phyloP scores from a whole-genome alignment of 2,113 vertebrate species.

The Clarias gariepinus region DNA sequence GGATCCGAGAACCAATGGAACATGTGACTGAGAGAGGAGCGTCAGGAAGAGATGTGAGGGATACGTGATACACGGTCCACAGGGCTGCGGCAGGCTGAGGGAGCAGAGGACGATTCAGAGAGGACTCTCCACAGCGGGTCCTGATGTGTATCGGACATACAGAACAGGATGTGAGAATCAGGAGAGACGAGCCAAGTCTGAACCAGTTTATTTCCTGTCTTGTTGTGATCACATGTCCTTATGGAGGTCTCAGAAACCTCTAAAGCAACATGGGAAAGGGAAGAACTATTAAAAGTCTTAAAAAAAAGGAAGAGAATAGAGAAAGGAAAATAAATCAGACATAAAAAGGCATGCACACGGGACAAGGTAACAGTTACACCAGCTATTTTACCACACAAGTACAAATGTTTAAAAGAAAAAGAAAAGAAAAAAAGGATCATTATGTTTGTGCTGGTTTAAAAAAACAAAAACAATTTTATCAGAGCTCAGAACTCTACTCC shows the following conservation, averaged over 20 bases:
- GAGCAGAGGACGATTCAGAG: neutral
- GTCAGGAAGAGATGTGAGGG: constrained; percentile 26
- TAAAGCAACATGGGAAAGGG: constrained; percentile 1
- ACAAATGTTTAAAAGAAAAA: constrained; percentile 40
- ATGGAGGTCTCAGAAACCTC: constrained; percentile 3
- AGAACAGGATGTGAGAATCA: constrained; percentile 34
- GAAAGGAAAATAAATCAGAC: constrained; percentile 31
- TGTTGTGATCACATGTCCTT: neutral
- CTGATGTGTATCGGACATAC: constrained; percentile 3
- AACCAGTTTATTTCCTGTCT: neutral
- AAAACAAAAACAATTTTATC: constrained; percentile 33
- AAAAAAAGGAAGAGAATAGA: neutral
- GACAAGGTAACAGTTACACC: constrained; percentile 51
- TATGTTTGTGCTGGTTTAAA: constrained; percentile 42
- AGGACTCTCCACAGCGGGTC: neutral
- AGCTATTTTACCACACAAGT: constrained; percentile 47
- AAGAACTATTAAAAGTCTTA: constrained; percentile 31
- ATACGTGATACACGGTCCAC: constrained; percentile 10
- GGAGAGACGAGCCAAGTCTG: neutral
- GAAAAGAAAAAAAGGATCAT: constrained; percentile 33
- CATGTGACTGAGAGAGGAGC: neutral
- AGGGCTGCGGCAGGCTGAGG: constrained; percentile 32
- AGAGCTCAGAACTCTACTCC: constrained; percentile 49
- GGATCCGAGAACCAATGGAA: constrained; percentile 22
- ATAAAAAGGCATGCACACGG: constrained; percentile 52